Conservation (phyloP, 2,113 vertebrate genomes). For the Corynorhinus townsendii region DNA sequence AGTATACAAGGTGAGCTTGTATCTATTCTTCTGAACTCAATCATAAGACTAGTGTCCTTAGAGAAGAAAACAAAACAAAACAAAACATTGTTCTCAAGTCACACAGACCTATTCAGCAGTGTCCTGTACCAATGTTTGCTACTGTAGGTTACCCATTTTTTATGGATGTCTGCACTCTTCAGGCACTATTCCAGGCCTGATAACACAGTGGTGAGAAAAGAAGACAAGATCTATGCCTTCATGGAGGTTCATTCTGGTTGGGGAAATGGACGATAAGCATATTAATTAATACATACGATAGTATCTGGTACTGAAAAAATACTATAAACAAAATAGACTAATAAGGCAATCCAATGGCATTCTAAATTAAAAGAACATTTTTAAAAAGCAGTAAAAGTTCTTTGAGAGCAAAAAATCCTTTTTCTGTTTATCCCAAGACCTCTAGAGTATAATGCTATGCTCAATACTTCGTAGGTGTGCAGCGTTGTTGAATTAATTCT, state of each 20-base stretch:
- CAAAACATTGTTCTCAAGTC: not conserved
- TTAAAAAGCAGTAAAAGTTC: not conserved
- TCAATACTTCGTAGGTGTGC: not conserved
- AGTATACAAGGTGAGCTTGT: not conserved
- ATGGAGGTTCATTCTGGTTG: not conserved
- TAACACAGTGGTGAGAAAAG: not conserved
- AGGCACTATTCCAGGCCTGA: not conserved
- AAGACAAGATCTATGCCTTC: not conserved
- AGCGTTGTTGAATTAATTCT: slow-evolving; percentile 18
- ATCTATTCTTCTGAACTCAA: not conserved
- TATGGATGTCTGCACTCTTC: not conserved
- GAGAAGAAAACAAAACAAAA: not conserved
- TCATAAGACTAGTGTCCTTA: not conserved
- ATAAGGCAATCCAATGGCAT: not conserved
- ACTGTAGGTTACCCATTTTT: not conserved
- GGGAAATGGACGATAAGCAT: not conserved
- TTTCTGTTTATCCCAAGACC: not conserved
- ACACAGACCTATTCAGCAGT: not conserved
- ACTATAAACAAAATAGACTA: not conserved
- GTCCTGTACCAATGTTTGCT: not conserved
- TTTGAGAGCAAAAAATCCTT: not conserved
- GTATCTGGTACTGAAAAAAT: not conserved
- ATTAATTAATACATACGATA: not conserved
- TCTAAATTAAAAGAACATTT: slow-evolving; percentile 25
- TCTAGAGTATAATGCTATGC: not conserved